Evolutionary conservation across 2,113 vertebrate genomes (phyloP).

Genomic region (Vulpes lagopus): DNA sequence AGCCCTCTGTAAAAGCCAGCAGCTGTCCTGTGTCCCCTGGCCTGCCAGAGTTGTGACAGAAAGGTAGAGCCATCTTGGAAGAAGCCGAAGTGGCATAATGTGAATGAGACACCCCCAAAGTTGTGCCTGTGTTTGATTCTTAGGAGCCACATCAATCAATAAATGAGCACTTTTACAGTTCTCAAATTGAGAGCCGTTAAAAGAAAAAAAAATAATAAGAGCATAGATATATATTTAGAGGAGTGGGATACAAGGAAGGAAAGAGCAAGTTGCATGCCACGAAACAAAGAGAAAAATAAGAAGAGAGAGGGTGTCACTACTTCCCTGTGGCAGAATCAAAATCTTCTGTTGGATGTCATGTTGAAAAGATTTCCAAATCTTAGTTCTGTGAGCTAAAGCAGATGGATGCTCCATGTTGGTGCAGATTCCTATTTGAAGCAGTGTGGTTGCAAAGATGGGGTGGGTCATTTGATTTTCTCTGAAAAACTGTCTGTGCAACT

Average conservation of each 20-base stretch:
- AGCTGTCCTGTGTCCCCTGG: not conserved
- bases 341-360: slow-evolving; percentile 87
- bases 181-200: not conserved
- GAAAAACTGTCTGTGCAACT: slow-evolving; percentile 72
- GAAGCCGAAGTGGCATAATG: not conserved
- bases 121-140: not conserved
- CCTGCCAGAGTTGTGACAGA: not conserved
- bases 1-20: slow-evolving; percentile 22
- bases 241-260: not conserved
- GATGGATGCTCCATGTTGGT: slow-evolving; percentile 85
- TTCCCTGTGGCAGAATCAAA: slow-evolving; percentile 84
- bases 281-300: slow-evolving; percentile 58
- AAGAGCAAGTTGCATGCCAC: not conserved
- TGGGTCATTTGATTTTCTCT: slow-evolving; percentile 80
- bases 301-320: slow-evolving; percentile 74
- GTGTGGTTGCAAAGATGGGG: slow-evolving; percentile 80
- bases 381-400: slow-evolving; percentile 85
- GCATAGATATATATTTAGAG: not conserved
- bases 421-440: slow-evolving; percentile 85
- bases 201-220: not conserved
- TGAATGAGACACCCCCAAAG: not conserved
- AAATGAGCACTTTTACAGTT: slow-evolving; percentile 38
- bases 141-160: not conserved
- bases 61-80: not conserved
- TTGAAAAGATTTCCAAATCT: slow-evolving; percentile 88